These are phyloP conservation scores for Apeltes quadracus DNA, from an alignment of 2,113 vertebrate species.

Conservation along the genomic window DNA sequence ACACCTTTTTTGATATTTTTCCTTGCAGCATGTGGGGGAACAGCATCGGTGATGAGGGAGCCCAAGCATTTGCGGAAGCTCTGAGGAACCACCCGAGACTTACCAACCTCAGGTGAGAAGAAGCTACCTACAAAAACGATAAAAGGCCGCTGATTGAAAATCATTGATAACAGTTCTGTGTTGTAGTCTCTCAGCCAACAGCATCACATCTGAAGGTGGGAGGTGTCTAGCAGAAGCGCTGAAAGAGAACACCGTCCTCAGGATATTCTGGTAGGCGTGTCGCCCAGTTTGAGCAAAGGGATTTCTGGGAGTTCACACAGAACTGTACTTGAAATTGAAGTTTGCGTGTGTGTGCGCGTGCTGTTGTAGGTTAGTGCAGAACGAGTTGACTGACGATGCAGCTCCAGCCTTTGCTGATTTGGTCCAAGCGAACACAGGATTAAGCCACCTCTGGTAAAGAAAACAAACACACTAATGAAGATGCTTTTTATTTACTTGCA, in stretches of 20 bases:
- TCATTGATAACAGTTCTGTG: not conserved
- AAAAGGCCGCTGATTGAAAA: not conserved
- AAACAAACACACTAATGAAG: not conserved
- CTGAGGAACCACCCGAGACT: constrained; percentile 87
- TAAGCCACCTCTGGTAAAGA: constrained; percentile 76
- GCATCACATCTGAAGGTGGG: constrained; percentile 88
- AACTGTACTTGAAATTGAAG: not conserved
- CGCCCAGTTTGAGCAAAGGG: not conserved
- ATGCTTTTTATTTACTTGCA: not conserved
- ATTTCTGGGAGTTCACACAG: not conserved
- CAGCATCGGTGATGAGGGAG: constrained; percentile 89
- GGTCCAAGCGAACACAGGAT: constrained; percentile 62
- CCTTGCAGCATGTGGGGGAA: constrained; percentile 95
- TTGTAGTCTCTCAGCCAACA: constrained; percentile 88
- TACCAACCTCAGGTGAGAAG: constrained; percentile 86
- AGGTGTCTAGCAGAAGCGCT: constrained; percentile 85
- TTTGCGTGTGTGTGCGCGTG: not conserved
- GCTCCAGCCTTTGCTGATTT: constrained; percentile 65
- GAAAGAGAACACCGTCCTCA: constrained; percentile 82
- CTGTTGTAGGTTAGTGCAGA: constrained; percentile 77
- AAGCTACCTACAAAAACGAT: not conserved
- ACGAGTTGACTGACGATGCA: constrained; percentile 74
- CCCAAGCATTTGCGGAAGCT: constrained; percentile 89
- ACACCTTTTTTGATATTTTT: not conserved
- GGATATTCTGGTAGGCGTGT: constrained; percentile 88